Evolutionary conservation across 2,888 invertebrate species (phyloP).

Genomic region (Nomada fabriciana): DNA sequence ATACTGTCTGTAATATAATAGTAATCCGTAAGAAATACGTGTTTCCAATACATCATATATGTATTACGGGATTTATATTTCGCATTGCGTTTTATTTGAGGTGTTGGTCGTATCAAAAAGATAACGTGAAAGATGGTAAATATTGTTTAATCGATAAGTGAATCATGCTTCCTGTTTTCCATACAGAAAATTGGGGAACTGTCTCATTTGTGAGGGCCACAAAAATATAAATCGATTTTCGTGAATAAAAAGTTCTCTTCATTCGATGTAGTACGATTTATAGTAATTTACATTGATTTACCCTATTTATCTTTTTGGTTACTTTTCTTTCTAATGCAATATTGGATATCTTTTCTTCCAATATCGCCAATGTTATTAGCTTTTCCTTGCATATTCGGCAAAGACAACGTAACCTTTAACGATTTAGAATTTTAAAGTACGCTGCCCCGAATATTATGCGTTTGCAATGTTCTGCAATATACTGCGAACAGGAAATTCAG

Average conservation of each 20-base stretch:
- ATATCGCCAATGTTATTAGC: too few species aligned
- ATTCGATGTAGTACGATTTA: background rate
- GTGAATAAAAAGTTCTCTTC: background rate
- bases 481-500: background rate
- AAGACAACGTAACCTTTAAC: background rate
- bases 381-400: background rate
- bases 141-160: constrained; percentile 2
- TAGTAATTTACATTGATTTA: too few species aligned
- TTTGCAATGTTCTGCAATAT: background rate
- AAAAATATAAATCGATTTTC: background rate
- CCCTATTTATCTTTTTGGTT: too few species aligned
- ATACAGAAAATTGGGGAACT: too few species aligned
- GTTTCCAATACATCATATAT: constrained; percentile 11
- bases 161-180: too few species aligned
- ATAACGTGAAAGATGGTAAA: background rate
- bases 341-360: too few species aligned
- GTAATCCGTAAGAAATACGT: constrained; percentile 9
- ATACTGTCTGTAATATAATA: background rate
- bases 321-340: too few species aligned
- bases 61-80: background rate
- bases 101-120: background rate
- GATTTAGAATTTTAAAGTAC: background rate
- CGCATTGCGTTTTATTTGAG: background rate
- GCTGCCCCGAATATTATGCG: background rate
- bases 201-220: background rate